A percentile compares a stretch with the other conserved stretches of the same genome.
These are phyloP conservation scores for Rhabdomys pumilio DNA, from an alignment of 2,797 vertebrate species.

Conservation along the genomic window DNA sequence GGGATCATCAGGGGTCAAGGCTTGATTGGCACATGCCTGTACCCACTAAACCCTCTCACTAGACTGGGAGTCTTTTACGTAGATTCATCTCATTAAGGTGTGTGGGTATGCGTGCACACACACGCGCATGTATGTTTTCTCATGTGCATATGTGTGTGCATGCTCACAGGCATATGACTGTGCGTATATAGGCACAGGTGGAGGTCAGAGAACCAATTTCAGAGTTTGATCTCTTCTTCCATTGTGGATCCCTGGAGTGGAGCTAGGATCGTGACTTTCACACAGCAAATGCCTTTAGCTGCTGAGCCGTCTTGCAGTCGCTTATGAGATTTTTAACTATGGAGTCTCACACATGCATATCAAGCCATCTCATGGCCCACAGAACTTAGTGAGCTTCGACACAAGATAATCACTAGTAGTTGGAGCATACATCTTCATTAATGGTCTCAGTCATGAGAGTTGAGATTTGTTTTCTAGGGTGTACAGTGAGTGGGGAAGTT, in stretches of 20 bases:
- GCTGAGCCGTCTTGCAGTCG: not conserved
- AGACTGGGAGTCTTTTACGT: not conserved
- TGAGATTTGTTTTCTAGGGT: conserved; percentile 40
- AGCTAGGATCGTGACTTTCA: not conserved
- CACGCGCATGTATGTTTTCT: too few relatives aligned
- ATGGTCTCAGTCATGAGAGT: not conserved
- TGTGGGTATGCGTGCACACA: not conserved
- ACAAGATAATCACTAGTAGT: not conserved
- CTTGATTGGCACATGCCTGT: not conserved
- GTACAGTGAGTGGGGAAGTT: not conserved
- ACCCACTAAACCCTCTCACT: not conserved
- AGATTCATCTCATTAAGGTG: not conserved
- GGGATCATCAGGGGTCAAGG: not conserved
- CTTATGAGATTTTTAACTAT: conserved; percentile 15
- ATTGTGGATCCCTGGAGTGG: too few relatives aligned
- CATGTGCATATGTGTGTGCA: not conserved
- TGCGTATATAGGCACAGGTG: not conserved
- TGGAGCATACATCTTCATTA: not conserved
- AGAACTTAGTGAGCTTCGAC: conserved; percentile 43
- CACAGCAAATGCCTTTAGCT: not conserved
- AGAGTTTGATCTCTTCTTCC: not conserved
- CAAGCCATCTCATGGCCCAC: not conserved
- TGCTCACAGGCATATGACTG: not conserved
- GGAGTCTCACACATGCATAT: not conserved
- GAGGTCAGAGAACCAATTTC: not conserved